Conservation (phyloP, 2,797 vertebrate species). For the Craterocephalus amniculus region DNA sequence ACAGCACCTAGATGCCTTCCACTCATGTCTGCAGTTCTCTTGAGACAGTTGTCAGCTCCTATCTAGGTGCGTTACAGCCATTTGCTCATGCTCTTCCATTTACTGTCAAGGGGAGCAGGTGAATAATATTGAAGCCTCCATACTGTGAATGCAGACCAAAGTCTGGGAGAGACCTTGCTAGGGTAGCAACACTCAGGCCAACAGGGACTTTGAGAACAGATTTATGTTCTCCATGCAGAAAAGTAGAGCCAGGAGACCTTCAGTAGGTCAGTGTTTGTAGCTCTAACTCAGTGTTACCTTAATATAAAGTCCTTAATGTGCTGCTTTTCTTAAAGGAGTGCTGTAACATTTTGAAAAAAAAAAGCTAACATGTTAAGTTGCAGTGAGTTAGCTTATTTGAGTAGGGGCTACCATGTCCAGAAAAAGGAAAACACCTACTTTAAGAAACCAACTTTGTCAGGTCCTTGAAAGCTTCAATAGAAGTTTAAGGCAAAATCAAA, state of each 20-base stretch:
- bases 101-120: constrained; percentile 34
- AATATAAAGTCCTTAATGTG: not conserved
- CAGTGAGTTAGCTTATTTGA: constrained; percentile 9
- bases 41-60: constrained; percentile 56
- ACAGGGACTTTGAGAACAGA: constrained; percentile 15
- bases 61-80: constrained; percentile 53
- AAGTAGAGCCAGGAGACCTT: constrained; percentile 14
- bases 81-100: constrained; percentile 61
- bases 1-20: constrained; percentile 47
- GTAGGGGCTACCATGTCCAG: not conserved
- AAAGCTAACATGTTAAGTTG: not conserved
- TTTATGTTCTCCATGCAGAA: constrained; percentile 33
- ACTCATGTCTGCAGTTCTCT: constrained; percentile 47
- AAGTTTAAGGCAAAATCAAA: not conserved
- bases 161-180: constrained; percentile 9
- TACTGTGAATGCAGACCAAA: constrained; percentile 20
- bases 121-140: constrained; percentile 17
- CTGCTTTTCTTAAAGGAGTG: constrained; percentile 4
- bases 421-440: not conserved
- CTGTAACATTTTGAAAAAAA: constrained; percentile 16
- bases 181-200: constrained; percentile 9
- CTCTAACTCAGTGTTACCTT: not conserved
- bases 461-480: not conserved
- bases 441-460: not conserved
- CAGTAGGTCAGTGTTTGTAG: constrained; percentile 6